These are phyloP conservation scores for Phragmatobia fuliginosa DNA, from an alignment of 2,888 invertebrate genomes.

Conservation along the genomic window DNA sequence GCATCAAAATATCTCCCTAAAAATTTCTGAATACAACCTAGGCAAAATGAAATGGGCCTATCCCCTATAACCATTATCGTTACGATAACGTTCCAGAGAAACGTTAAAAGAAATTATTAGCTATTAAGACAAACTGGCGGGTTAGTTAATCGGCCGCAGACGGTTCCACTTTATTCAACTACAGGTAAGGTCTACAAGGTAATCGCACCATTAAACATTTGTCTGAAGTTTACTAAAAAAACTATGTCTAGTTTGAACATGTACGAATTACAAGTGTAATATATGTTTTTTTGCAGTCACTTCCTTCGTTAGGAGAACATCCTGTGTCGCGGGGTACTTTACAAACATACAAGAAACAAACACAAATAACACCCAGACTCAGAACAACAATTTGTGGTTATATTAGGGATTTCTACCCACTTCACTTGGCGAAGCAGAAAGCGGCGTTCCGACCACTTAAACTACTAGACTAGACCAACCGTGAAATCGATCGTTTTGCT, in stretches of 20 bases:
- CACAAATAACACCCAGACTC: too few relatives aligned
- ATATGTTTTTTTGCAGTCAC: neutral
- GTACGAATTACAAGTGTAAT: too few relatives aligned
- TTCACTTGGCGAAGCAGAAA: too few relatives aligned
- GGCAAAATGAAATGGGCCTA: slow-evolving; percentile 21
- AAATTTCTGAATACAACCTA: slow-evolving; percentile 22
- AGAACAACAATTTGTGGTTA: too few relatives aligned
- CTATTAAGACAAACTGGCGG: slow-evolving; percentile 41
- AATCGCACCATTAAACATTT: slow-evolving; percentile 4
- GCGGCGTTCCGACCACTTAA: too few relatives aligned
- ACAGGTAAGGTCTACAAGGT: slow-evolving; percentile 11
- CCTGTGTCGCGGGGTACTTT: too few relatives aligned
- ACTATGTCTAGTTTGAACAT: neutral
- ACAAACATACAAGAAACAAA: too few relatives aligned
- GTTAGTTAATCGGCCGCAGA: slow-evolving; percentile 36
- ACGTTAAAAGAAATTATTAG: slow-evolving; percentile 45
- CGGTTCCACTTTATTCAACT: slow-evolving; percentile 18
- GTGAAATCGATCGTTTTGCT: too few relatives aligned
- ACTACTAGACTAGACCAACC: too few relatives aligned
- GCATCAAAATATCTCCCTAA: slow-evolving; percentile 5
- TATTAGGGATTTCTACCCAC: too few relatives aligned
- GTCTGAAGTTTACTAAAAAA: slow-evolving; percentile 10
- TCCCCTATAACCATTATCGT: slow-evolving; percentile 38
- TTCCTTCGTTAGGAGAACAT: too few relatives aligned
- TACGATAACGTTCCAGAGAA: slow-evolving; percentile 36